Conservation (phyloP, 64 coral and sea anemone genomes). For the Exaiptasia diaphana region DNA sequence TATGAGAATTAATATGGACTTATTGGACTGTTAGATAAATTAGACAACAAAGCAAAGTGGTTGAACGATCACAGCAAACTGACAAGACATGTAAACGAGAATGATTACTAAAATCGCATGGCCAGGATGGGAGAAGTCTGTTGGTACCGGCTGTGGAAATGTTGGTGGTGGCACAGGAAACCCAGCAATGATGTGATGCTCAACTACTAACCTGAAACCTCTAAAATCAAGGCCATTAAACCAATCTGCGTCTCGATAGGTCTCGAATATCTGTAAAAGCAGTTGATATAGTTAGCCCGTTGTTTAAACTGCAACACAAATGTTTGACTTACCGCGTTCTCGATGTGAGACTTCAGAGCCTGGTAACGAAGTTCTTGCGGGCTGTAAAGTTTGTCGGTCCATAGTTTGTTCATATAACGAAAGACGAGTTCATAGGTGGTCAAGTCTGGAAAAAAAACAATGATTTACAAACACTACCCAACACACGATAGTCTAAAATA, state of each 20-base stretch:
- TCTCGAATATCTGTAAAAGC: constrained; percentile 38
- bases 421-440: constrained; percentile 49
- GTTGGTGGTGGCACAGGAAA: too few relatives aligned
- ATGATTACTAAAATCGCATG: too few relatives aligned
- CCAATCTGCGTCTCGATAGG: constrained; percentile 67
- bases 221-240: constrained; percentile 62
- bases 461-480: too few relatives aligned
- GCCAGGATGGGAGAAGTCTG: too few relatives aligned
- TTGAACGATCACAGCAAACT: not conserved
- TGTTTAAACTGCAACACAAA: not conserved
- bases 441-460: constrained; percentile 9
- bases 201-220: constrained; percentile 66
- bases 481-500: not conserved
- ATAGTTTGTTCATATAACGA: constrained; percentile 66
- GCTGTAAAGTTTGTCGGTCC: constrained; percentile 54
- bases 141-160: too few relatives aligned
- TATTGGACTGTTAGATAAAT: not conserved
- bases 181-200: too few relatives aligned
- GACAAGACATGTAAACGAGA: too few relatives aligned
- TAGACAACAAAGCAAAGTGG: not conserved
- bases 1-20: too few relatives aligned
- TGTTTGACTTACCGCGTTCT: constrained; percentile 63
- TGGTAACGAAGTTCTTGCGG: constrained; percentile 28
- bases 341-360: constrained; percentile 62
- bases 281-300: not conserved